Conservation (phyloP, 2,888 invertebrate species). For the Adineta ricciae region DNA sequence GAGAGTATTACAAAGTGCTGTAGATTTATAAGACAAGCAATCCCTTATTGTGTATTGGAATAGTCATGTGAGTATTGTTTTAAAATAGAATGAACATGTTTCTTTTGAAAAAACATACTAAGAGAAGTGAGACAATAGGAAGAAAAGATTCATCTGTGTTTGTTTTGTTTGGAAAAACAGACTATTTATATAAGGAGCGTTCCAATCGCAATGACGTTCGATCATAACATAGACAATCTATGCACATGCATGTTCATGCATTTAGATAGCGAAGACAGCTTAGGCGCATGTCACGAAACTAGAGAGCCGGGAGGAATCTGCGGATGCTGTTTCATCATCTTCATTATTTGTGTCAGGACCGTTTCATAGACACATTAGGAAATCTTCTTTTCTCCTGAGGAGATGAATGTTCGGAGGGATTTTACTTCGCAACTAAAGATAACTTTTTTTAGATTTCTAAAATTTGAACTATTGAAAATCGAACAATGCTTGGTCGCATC, state of each 20-base stretch:
- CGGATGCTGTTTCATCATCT: conserved; percentile 5
- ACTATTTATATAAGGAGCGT: neutral
- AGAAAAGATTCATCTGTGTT: too few relatives aligned
- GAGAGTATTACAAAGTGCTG: neutral
- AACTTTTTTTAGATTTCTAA: neutral
- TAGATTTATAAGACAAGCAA: neutral
- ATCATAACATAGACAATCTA: neutral
- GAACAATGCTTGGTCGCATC: neutral
- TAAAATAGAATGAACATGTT: too few relatives aligned
- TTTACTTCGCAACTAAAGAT: neutral
- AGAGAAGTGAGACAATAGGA: too few relatives aligned
- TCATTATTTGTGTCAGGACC: conserved; percentile 1
- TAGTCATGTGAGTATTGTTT: too few relatives aligned
- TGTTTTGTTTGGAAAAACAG: too few relatives aligned
- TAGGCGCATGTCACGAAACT: neutral
- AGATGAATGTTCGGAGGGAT: neutral
- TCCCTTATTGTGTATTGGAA: too few relatives aligned
- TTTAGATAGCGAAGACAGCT: neutral
- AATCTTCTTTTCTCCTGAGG: neutral
- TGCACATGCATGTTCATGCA: neutral
- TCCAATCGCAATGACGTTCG: neutral
- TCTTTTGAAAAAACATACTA: too few relatives aligned
- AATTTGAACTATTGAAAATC: neutral
- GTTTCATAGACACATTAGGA: neutral
- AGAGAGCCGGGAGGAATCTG: neutral